Evolutionary conservation across 2,888 invertebrate genomes (phyloP).

Genomic region (Drosophila recens): DNA sequence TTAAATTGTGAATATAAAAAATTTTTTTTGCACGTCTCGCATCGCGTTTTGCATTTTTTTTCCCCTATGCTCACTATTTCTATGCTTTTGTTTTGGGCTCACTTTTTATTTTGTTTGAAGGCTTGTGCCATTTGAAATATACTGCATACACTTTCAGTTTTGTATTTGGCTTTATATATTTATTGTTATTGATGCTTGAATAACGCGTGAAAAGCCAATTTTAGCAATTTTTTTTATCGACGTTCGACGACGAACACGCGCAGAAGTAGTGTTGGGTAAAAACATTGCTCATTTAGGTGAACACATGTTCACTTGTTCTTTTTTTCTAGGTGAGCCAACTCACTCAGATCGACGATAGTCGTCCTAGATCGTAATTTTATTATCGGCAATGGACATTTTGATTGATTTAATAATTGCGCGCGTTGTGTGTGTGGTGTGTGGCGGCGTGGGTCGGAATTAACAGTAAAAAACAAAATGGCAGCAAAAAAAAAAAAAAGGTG

Average conservation of each 20-base stretch:
- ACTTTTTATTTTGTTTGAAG: conserved; percentile 26
- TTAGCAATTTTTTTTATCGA: conserved; percentile 61
- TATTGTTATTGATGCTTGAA: conserved; percentile 46
- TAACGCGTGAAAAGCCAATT: conserved; percentile 53
- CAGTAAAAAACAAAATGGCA: no score
- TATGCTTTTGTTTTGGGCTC: conserved; percentile 28
- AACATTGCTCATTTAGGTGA: no score
- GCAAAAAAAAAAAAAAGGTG: no score
- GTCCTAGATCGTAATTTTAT: no score
- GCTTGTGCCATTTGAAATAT: conserved; percentile 27
- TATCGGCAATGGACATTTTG: no score
- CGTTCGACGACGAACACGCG: conserved; percentile 71
- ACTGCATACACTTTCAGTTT: conserved; percentile 26
- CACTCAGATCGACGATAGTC: no score
- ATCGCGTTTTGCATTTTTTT: conserved; percentile 59
- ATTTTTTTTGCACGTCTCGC: conserved; percentile 65
- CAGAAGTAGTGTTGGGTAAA: conserved; percentile 54
- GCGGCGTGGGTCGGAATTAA: no score
- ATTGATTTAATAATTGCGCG: no score
- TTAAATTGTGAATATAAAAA: conserved; percentile 40
- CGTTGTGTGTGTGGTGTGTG: no score
- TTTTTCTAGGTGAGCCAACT: no score
- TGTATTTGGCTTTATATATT: conserved; percentile 25
- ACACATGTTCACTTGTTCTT: no score
- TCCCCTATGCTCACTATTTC: conserved; percentile 24